Evolutionary conservation across 2,113 vertebrate genomes (phyloP).

Genomic region (Pterophyllum scalare): DNA sequence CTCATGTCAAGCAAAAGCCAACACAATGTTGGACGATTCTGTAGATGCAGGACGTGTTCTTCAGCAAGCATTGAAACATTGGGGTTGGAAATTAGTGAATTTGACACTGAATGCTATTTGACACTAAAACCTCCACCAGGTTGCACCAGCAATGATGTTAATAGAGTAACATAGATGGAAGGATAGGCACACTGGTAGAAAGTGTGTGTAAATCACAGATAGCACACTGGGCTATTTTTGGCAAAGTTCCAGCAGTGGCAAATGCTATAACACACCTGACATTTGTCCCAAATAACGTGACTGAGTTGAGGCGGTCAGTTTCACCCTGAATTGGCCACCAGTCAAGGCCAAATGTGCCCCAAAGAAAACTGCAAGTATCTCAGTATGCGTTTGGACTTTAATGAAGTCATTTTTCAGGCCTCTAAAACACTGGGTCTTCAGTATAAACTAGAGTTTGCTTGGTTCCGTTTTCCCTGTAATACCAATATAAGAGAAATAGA

Average conservation of each 20-base stretch:
- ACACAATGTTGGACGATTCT: too few relatives aligned
- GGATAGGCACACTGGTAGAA: not conserved
- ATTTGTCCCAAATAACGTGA: not conserved
- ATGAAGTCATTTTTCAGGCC: not conserved
- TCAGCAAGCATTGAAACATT: not conserved
- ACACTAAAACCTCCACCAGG: too few relatives aligned
- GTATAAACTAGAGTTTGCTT: not conserved
- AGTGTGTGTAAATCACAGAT: not conserved
- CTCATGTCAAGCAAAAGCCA: not conserved
- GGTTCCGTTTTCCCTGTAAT: not conserved
- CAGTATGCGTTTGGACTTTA: not conserved
- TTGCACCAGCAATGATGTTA: not conserved
- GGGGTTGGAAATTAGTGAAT: not conserved
- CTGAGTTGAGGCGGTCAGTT: not conserved
- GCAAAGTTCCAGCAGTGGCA: not conserved
- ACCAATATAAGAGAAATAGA: not conserved
- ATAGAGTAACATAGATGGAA: not conserved
- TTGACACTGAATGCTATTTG: not conserved
- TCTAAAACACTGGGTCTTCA: not conserved
- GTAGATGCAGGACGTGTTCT: not conserved
- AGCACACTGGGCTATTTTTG: not conserved
- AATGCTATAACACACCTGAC: not conserved
- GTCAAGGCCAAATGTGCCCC: not conserved
- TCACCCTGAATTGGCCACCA: not conserved
- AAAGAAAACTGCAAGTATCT: not conserved